Conservation (phyloP, 2,888 invertebrate genomes). For the Parasteatoda lunata region DNA sequence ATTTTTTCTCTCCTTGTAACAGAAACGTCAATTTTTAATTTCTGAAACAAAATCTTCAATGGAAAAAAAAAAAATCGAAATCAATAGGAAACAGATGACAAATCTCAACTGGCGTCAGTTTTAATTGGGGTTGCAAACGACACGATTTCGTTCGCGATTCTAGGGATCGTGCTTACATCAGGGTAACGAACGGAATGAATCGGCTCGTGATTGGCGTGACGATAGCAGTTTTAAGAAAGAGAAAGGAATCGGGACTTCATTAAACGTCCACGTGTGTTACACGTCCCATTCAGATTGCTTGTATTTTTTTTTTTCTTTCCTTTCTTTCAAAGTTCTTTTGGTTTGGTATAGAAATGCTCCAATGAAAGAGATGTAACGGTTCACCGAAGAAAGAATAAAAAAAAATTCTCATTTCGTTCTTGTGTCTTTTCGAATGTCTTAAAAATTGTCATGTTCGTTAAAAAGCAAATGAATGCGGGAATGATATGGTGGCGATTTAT, state of each 20-base stretch:
- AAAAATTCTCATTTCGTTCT: constrained; percentile 21
- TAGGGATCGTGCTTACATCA: constrained; percentile 5
- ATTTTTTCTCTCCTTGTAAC: no score
- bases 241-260: constrained; percentile 23
- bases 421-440: constrained; percentile 5
- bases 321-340: background rate
- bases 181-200: background rate
- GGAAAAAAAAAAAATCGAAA: no score
- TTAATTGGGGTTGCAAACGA: background rate
- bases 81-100: background rate
- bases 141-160: background rate
- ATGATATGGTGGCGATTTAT: no score
- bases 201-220: constrained; percentile 11
- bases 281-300: constrained; percentile 11
- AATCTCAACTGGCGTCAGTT: background rate
- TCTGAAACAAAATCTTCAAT: no score
- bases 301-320: background rate
- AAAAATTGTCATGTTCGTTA: background rate
- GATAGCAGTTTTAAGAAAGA: constrained; percentile 9
- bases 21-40: no score
- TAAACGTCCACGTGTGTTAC: constrained; percentile 27
- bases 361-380: constrained; percentile 22
- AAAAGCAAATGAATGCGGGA: no score
- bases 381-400: constrained; percentile 4
- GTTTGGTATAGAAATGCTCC: constrained; percentile 9